Percentiles rank a stretch among this genome's conserved stretches.
These are phyloP conservation scores for Mythimna ferrago DNA, from an alignment of 2,888 invertebrate genomes.

Conservation along the genomic window DNA sequence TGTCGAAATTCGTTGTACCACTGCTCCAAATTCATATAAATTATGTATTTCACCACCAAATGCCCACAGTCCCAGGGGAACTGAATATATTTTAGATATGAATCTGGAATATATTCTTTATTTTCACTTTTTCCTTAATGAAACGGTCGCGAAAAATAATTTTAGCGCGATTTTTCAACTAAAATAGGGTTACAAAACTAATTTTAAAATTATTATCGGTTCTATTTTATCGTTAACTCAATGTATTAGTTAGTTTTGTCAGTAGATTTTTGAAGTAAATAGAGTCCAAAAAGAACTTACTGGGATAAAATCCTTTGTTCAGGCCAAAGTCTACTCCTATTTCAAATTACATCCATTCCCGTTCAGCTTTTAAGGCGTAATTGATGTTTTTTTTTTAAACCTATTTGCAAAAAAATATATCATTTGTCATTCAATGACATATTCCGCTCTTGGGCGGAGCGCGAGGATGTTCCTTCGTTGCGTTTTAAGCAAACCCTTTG, in stretches of 20 bases:
- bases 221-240: background rate
- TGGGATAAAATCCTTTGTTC: too few relatives aligned
- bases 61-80: background rate
- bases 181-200: background rate
- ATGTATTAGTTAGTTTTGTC: background rate
- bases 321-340: too few relatives aligned
- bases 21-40: background rate
- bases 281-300: too few relatives aligned
- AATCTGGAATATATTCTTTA: constrained; percentile 3
- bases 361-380: too few relatives aligned
- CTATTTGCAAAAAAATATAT: too few relatives aligned
- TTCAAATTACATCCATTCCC: too few relatives aligned
- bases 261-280: background rate
- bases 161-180: background rate
- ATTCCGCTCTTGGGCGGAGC: too few relatives aligned
- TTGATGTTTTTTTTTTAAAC: too few relatives aligned
- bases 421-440: too few relatives aligned
- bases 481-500: too few relatives aligned
- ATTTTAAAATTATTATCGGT: background rate
- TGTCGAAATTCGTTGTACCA: background rate
- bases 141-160: background rate
- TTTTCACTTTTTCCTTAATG: background rate
- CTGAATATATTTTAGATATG: constrained; percentile 17
- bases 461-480: too few relatives aligned
- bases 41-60: constrained; percentile 5